Percentiles rank a stretch among this genome's conserved stretches.
phyloP scores from a whole-genome alignment of 2,797 vertebrate species.

The Bothrops alternatus region DNA sequence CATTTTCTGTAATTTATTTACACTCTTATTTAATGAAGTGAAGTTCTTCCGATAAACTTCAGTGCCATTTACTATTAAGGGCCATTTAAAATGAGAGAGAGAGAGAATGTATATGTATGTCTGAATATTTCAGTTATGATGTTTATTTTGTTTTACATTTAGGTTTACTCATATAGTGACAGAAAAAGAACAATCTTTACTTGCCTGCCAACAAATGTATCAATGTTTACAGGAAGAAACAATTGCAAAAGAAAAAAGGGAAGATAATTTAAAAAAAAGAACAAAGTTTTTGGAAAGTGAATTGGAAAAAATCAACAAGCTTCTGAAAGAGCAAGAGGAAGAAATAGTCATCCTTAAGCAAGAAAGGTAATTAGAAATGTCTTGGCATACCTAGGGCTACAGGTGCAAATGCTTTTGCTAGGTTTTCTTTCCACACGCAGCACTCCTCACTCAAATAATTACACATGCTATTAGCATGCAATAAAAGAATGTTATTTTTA shows the following conservation, averaged over 20 bases:
- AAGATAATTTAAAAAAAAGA: conserved; percentile 75
- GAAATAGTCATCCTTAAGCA: conserved; percentile 73
- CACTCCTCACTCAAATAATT: neutral
- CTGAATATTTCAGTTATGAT: neutral
- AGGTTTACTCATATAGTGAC: conserved; percentile 80
- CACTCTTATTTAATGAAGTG: neutral
- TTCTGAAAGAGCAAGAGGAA: conserved; percentile 72
- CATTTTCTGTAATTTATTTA: neutral
- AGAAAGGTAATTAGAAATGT: conserved; percentile 74
- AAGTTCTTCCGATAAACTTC: conserved; percentile 4
- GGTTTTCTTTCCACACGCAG: neutral
- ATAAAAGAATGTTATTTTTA: neutral
- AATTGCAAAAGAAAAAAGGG: conserved; percentile 74
- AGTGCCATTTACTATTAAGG: neutral
- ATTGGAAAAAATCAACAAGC: conserved; percentile 68
- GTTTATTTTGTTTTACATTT: conserved; percentile 36
- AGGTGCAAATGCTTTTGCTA: neutral
- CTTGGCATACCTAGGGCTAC: neutral
- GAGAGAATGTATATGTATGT: neutral
- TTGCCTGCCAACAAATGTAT: conserved; percentile 78
- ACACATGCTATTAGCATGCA: neutral
- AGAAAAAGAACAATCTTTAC: conserved; percentile 80
- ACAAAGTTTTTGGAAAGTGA: conserved; percentile 71
- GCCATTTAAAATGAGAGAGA: neutral
- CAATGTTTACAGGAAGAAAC: conserved; percentile 80